Evolutionary conservation across 2,113 vertebrate species (phyloP).

Genomic region (Pedionomus torquatus): DNA sequence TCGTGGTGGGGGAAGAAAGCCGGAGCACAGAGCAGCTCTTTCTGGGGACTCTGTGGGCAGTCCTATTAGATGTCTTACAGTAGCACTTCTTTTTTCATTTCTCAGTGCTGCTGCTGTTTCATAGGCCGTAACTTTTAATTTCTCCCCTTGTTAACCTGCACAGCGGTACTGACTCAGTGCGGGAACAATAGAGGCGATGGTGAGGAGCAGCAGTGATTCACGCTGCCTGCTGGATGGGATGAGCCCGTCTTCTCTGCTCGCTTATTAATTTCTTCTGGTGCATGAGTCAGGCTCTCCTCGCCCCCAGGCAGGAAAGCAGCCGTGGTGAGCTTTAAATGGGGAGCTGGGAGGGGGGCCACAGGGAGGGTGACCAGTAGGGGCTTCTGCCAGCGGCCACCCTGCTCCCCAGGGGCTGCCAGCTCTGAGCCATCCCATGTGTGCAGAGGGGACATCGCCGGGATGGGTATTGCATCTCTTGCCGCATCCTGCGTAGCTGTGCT

Average conservation of each 20-base stretch:
- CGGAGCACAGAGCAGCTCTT: background rate
- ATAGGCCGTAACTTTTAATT: background rate
- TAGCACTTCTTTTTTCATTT: background rate
- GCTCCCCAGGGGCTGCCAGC: background rate
- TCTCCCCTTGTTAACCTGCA: background rate
- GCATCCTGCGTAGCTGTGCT: fast-evolving
- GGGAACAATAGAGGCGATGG: background rate
- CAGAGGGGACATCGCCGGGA: background rate
- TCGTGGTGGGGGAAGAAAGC: background rate
- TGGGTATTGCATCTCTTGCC: fast-evolving
- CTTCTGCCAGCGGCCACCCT: background rate
- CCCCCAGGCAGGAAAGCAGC: conserved; percentile 28
- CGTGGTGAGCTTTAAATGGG: background rate
- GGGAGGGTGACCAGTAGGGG: background rate
- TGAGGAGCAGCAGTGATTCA: conserved; percentile 38
- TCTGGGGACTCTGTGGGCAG: background rate
- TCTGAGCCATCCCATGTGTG: fast-evolving
- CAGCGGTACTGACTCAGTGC: conserved; percentile 46
- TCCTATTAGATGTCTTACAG: conserved; percentile 1
- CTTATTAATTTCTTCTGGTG: conserved; percentile 12
- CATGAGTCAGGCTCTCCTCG: conserved; percentile 47
- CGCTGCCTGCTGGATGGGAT: background rate
- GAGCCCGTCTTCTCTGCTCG: conserved; percentile 14
- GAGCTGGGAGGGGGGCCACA: background rate
- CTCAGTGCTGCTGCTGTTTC: background rate